phyloP scores from a whole-genome alignment of 2,888 invertebrate species.

The Norana najaformis region DNA sequence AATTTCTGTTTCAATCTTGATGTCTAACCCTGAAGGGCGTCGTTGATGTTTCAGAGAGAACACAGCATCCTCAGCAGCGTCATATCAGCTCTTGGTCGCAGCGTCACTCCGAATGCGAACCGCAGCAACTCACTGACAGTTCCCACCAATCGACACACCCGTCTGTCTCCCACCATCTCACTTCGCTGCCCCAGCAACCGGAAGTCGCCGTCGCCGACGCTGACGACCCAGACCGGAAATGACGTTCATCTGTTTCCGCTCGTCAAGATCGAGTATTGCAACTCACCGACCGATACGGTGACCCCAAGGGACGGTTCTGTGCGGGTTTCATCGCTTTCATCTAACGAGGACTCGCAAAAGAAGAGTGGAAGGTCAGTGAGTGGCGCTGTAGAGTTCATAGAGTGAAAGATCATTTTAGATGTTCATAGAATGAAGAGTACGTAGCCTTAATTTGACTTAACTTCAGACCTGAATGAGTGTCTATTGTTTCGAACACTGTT shows the following conservation, averaged over 20 bases:
- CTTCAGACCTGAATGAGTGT: too few species aligned
- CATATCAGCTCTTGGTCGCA: constrained; percentile 42
- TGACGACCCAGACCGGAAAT: background rate
- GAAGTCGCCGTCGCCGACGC: background rate
- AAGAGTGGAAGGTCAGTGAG: background rate
- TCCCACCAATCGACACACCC: constrained; percentile 36
- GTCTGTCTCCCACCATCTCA: background rate
- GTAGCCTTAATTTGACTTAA: too few species aligned
- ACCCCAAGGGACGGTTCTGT: constrained; percentile 40
- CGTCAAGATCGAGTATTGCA: background rate
- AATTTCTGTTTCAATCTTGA: too few species aligned
- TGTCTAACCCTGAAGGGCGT: too few species aligned
- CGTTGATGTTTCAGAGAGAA: constrained; percentile 76
- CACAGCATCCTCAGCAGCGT: constrained; percentile 94
- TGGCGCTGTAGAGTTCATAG: background rate
- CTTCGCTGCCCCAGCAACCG: constrained; percentile 18
- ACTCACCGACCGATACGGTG: constrained; percentile 44
- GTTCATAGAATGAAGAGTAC: too few species aligned
- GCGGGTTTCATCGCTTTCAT: constrained; percentile 47
- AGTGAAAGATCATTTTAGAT: too few species aligned
- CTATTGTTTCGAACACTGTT: too few species aligned
- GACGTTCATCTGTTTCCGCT: background rate
- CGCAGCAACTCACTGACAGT: constrained; percentile 57
- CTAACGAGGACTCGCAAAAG: constrained; percentile 35
- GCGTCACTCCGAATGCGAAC: constrained; percentile 46